Percentiles rank a stretch among this genome's conserved stretches.
Evolutionary conservation across 2,888 invertebrate genomes (phyloP).

Genomic region (Yponomeuta plumbellus): DNA sequence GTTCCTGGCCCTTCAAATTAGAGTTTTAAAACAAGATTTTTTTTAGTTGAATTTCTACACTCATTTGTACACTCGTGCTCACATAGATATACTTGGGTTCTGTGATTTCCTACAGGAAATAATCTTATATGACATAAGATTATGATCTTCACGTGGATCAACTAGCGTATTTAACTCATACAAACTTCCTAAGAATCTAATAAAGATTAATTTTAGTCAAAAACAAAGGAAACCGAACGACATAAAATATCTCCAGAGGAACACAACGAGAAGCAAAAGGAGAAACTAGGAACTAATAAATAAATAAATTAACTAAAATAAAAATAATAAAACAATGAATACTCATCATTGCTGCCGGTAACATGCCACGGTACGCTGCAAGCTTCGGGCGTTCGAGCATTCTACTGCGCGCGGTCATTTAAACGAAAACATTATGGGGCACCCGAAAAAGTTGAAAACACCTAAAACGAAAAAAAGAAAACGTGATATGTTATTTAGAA

Average conservation of each 20-base stretch:
- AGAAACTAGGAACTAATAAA: conserved; percentile 5
- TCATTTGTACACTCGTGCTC: too few relatives aligned
- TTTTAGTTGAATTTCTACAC: too few relatives aligned
- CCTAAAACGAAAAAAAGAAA: conserved; percentile 74
- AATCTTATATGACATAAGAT: too few relatives aligned
- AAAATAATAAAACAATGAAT: conserved; percentile 48
- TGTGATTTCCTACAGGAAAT: too few relatives aligned
- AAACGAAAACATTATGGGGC: conserved; percentile 76
- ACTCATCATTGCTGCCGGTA: conserved; percentile 64
- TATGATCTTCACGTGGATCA: too few relatives aligned
- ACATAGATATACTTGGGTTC: too few relatives aligned
- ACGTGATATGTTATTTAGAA: conserved; percentile 61
- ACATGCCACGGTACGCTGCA: background rate
- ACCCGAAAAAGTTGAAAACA: conserved; percentile 77
- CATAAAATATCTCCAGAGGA: background rate
- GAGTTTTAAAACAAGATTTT: too few relatives aligned
- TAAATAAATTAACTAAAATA: background rate
- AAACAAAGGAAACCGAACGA: background rate
- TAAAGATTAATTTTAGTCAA: too few relatives aligned
- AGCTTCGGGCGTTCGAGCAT: conserved; percentile 34
- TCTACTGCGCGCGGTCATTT: conserved; percentile 68
- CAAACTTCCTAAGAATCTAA: too few relatives aligned
- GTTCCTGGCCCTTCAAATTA: too few relatives aligned
- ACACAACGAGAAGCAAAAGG: background rate
- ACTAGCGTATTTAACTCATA: too few relatives aligned